Percentiles rank a stretch among this genome's conserved stretches.
Evolutionary conservation across 2,888 invertebrate genomes (phyloP).

Genomic region (Malachius bipustulatus): DNA sequence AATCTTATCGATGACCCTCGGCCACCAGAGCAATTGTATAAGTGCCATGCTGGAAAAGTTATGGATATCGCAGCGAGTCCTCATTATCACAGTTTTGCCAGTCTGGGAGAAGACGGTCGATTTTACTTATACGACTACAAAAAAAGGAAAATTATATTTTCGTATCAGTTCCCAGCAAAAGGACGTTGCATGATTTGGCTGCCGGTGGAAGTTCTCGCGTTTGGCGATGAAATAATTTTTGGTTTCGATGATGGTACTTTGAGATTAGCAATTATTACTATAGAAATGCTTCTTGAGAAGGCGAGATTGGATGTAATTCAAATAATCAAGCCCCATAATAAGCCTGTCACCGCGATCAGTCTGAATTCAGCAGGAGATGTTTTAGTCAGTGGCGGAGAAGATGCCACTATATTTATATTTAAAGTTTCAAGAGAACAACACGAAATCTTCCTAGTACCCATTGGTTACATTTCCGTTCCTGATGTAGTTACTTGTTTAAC

Average conservation of each 20-base stretch:
- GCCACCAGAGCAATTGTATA: slow-evolving; percentile 42
- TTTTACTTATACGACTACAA: slow-evolving; percentile 62
- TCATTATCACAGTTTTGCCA: slow-evolving; percentile 54
- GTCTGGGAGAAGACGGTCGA: slow-evolving; percentile 61
- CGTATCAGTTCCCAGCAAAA: slow-evolving; percentile 46
- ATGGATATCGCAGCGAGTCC: slow-evolving; percentile 58
- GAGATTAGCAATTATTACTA: slow-evolving; percentile 32
- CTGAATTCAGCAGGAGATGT: slow-evolving; percentile 46
- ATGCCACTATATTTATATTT: slow-evolving; percentile 59
- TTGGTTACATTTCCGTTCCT: slow-evolving; percentile 55
- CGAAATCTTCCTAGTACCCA: slow-evolving; percentile 40
- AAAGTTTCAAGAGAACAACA: slow-evolving; percentile 36
- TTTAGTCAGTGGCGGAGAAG: slow-evolving; percentile 54
- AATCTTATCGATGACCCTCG: slow-evolving; percentile 38
- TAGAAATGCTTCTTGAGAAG: slow-evolving; percentile 12
- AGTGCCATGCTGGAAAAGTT: slow-evolving; percentile 66
- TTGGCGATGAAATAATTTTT: slow-evolving; percentile 52
- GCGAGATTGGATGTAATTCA: slow-evolving; percentile 27
- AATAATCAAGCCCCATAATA: slow-evolving; percentile 56
- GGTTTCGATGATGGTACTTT: slow-evolving; percentile 64
- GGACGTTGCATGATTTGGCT: slow-evolving; percentile 58
- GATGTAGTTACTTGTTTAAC: slow-evolving; percentile 52
- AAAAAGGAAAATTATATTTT: slow-evolving; percentile 45
- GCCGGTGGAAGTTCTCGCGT: slow-evolving; percentile 40
- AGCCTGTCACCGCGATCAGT: slow-evolving; percentile 47